phyloP scores from a whole-genome alignment of 2,797 vertebrate genomes.

The Poecilia picta region DNA sequence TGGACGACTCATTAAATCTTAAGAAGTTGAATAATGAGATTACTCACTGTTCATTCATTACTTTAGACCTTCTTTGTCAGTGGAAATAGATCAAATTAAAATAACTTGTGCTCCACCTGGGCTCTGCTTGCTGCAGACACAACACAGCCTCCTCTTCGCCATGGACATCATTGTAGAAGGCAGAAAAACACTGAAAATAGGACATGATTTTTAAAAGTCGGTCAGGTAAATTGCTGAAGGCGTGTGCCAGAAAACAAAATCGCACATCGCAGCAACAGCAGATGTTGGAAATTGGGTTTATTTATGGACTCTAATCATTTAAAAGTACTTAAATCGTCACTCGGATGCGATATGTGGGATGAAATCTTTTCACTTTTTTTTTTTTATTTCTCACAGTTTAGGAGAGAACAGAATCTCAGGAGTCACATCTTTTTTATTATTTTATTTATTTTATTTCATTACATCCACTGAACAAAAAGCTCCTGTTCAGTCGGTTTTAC shows the following conservation, averaged over 20 bases:
- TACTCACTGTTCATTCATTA: background rate
- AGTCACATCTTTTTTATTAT: slow-evolving; percentile 38
- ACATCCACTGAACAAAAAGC: slow-evolving; percentile 57
- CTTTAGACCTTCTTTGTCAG: background rate
- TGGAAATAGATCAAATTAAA: background rate
- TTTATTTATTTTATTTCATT: slow-evolving; percentile 61
- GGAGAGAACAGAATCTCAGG: slow-evolving; percentile 14
- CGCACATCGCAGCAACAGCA: background rate
- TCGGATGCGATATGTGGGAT: background rate
- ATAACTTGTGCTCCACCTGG: background rate
- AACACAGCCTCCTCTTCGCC: background rate
- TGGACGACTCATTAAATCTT: background rate
- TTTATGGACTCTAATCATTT: background rate
- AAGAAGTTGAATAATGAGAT: background rate
- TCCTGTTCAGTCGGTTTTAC: slow-evolving; percentile 36
- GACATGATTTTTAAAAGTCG: background rate
- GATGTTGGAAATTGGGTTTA: background rate
- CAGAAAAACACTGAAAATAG: background rate
- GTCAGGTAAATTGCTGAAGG: background rate
- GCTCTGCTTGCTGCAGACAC: background rate
- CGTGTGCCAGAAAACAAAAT: background rate
- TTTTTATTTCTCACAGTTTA: background rate
- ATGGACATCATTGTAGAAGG: background rate
- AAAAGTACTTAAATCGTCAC: background rate
- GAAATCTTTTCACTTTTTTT: background rate